A percentile compares a stretch with the other conserved stretches of the same genome.
Evolutionary conservation across 2,888 invertebrate genomes (phyloP).

Genomic region (Allacma fusca): DNA sequence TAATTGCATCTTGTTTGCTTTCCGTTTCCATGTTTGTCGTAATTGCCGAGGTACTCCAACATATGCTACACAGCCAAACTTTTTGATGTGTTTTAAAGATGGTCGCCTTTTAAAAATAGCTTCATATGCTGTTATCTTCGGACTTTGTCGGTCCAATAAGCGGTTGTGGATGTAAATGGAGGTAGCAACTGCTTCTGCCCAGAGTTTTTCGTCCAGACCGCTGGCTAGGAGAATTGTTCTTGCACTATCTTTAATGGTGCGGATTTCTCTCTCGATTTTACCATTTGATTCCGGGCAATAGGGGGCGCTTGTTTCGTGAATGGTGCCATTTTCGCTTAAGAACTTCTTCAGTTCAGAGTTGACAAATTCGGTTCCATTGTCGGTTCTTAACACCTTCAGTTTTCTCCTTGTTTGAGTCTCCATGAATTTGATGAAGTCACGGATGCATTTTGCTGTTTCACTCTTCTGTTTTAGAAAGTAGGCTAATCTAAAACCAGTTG

Average conservation of each 20-base stretch:
- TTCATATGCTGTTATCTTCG: conserved; percentile 64
- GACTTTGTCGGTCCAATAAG: too few species aligned
- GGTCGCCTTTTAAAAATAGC: conserved; percentile 61
- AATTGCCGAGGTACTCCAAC: neutral
- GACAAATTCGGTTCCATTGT: conserved; percentile 49
- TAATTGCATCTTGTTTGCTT: neutral
- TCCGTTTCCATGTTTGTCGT: conserved; percentile 9
- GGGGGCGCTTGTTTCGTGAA: conserved; percentile 62
- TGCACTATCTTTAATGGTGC: conserved; percentile 62
- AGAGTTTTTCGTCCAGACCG: conserved; percentile 60
- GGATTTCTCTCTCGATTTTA: conserved; percentile 62
- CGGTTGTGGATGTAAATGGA: conserved; percentile 63
- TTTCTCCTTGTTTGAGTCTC: conserved; percentile 44
- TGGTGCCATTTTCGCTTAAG: conserved; percentile 61
- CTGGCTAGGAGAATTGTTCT: conserved; percentile 62
- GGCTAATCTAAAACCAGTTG: conserved; percentile 23
- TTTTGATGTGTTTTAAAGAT: neutral
- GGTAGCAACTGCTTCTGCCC: conserved; percentile 63
- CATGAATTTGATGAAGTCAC: conserved; percentile 34
- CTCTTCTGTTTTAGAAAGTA: conserved; percentile 41
- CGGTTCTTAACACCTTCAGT: conserved; percentile 39
- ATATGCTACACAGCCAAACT: conserved; percentile 11
- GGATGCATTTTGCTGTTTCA: neutral
- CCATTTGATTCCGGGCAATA: conserved; percentile 64
- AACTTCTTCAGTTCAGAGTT: conserved; percentile 54